Percentiles rank a stretch among this genome's conserved stretches.
Evolutionary conservation across 2,888 invertebrate genomes (phyloP).

Genomic region (Aphrophora alni): DNA sequence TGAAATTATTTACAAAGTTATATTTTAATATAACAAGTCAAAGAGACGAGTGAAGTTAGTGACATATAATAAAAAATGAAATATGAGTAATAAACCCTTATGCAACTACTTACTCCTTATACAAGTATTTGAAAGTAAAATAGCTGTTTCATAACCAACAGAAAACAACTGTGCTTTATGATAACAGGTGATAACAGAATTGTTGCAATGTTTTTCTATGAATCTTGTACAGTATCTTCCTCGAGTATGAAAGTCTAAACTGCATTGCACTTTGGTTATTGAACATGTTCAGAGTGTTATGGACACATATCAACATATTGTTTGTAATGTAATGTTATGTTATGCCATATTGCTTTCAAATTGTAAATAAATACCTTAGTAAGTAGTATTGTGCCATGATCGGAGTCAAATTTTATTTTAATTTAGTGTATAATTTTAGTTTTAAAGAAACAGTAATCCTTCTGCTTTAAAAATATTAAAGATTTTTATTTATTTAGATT

Average conservation of each 20-base stretch:
- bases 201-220: neutral
- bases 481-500: neutral
- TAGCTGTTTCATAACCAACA: too few species aligned
- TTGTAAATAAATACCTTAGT: neutral
- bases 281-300: neutral
- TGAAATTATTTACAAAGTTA: too few species aligned
- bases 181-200: neutral
- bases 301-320: conserved; percentile 6
- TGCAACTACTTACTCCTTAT: too few species aligned
- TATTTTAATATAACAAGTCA: too few species aligned
- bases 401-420: neutral
- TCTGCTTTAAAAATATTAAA: neutral
- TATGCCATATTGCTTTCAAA: neutral
- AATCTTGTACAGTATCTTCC: neutral
- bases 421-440: neutral
- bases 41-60: too few species aligned
- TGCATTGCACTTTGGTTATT: conserved; percentile 3
- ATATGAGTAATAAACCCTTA: too few species aligned
- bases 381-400: neutral
- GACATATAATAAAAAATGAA: too few species aligned
- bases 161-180: too few species aligned
- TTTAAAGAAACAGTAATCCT: neutral
- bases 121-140: too few species aligned
- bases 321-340: neutral
- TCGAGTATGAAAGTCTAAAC: neutral